Base-by-base conservation (phyloP, 2,888 invertebrate genomes). In the Drosophila mettleri region DNA sequence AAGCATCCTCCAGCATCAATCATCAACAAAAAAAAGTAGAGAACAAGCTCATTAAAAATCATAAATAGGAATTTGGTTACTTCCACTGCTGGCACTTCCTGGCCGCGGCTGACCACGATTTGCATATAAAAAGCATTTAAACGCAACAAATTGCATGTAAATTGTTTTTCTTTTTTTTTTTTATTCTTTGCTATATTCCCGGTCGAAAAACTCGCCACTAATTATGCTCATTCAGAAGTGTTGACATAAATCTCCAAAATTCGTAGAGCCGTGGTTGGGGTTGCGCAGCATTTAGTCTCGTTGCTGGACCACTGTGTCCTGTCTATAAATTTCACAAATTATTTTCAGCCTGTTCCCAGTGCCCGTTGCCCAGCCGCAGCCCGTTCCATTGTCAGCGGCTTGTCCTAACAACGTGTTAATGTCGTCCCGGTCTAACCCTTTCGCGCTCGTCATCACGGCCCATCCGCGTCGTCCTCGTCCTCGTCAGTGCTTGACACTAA, bases 51-150 rank as follows among this genome's bases (percentile, higher is more conserved):
- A 87, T 88, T 84, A 82, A 83, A 79, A 74, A 77, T 48, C 77
- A 71, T 81, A 66, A 76, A 74, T 79, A 67, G 68, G 73, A 80
- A 78, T 75, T 78, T 53, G 71, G 77, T 78, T 57, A 12, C 52
- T 59, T 75, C 67, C 57, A 34, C 49, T 66, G 43, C 65, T 12
- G 55, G 38, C 67, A 41, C 55, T 53, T 75, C 72, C 69, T 64
- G 69, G 54, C 73, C 70, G 59, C 68, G 55, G 69, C 80, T 83
- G 71, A 80, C 84, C 84, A 77, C 55, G 78, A 89, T 89, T 89
- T 89, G 85, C 90, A 89, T 89, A 90, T 86, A 83, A 90, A 89
- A 86, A 70, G 72, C 89, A 89, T 90, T 89, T 80, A 73, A 78
- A 80, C 77, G 82, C 81, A 81, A 76, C 78, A 88, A 80, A 87